phyloP scores from a whole-genome alignment of 1,140 invertebrate species.

The Zaprionus vittiger region DNA sequence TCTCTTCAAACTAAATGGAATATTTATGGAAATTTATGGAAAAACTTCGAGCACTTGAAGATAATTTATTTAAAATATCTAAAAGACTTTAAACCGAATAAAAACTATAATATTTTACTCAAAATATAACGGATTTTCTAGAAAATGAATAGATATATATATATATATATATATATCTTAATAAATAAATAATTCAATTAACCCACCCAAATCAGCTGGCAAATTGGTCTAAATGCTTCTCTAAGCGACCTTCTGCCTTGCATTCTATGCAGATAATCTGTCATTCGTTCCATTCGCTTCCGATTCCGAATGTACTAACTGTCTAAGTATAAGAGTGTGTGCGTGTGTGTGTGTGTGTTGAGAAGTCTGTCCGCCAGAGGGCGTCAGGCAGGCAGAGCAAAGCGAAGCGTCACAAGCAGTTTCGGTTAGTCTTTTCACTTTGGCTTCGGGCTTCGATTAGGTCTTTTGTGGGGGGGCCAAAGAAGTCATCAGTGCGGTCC shows the following conservation, averaged over 20 bases:
- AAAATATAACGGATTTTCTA: too few species aligned
- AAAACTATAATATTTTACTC: neutral
- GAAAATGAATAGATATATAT: neutral
- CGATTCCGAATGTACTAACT: conserved; percentile 17
- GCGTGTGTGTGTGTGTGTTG: conserved; percentile 21
- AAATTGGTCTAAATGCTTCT: neutral
- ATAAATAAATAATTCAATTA: neutral
- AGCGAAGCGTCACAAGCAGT: conserved; percentile 9
- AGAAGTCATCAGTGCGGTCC: conserved; percentile 29
- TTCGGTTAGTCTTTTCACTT: conserved; percentile 47
- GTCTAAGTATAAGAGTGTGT: conserved; percentile 1
- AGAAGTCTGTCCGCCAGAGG: conserved; percentile 42
- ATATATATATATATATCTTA: neutral
- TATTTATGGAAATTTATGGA: neutral
- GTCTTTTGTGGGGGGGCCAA: conserved; percentile 1
- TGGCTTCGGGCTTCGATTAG: conserved; percentile 12
- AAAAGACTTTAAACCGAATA: neutral
- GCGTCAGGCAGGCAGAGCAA: conserved; percentile 42
- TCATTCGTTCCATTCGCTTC: conserved; percentile 13
- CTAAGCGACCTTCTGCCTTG: neutral
- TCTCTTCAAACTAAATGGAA: neutral
- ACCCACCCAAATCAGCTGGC: neutral
- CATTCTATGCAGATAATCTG: conserved; percentile 36
- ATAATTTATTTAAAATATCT: neutral
- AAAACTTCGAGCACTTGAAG: neutral